A percentile compares a stretch with the other conserved stretches of the same genome.
Evolutionary conservation across 2,888 invertebrate genomes (phyloP).

Genomic region (Apamea sordens): DNA sequence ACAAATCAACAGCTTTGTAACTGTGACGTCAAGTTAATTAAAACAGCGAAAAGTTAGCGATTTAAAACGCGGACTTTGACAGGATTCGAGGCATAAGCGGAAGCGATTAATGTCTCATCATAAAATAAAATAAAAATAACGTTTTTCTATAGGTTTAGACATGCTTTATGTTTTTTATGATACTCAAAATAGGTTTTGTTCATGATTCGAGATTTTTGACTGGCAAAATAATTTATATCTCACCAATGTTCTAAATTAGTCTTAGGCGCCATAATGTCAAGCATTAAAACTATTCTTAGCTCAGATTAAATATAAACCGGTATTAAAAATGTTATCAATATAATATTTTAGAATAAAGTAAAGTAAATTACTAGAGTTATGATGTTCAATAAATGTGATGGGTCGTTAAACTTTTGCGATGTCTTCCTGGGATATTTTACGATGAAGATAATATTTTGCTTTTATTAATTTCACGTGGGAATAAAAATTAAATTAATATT

Average conservation of each 20-base stretch:
- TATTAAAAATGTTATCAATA: slow-evolving; percentile 36
- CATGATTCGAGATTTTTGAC: neutral
- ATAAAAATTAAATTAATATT: slow-evolving; percentile 7
- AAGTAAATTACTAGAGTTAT: slow-evolving; percentile 48
- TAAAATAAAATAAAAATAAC: neutral
- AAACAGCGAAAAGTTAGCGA: slow-evolving; percentile 87
- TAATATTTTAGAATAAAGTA: slow-evolving; percentile 37
- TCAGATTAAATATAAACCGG: slow-evolving; percentile 30
- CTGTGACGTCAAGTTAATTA: slow-evolving; percentile 89
- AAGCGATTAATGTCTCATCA: slow-evolving; percentile 33
- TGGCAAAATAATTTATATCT: slow-evolving; percentile 23
- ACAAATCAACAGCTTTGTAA: slow-evolving; percentile 86
- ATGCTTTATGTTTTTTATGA: neutral
- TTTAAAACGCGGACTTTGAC: slow-evolving; percentile 79
- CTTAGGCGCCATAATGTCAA: slow-evolving; percentile 15
- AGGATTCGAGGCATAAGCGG: slow-evolving; percentile 31
- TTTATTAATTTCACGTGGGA: slow-evolving; percentile 27
- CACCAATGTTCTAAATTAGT: slow-evolving; percentile 43
- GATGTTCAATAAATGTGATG: slow-evolving; percentile 45
- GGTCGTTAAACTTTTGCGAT: slow-evolving; percentile 46
- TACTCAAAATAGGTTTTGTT: slow-evolving; percentile 22
- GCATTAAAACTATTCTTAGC: slow-evolving; percentile 34
- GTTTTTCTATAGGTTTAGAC: neutral
- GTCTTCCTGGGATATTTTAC: slow-evolving; percentile 37
- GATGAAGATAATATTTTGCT: slow-evolving; percentile 44